phyloP scores from a whole-genome alignment of 2,113 vertebrate species.

The Lutjanus erythropterus region DNA sequence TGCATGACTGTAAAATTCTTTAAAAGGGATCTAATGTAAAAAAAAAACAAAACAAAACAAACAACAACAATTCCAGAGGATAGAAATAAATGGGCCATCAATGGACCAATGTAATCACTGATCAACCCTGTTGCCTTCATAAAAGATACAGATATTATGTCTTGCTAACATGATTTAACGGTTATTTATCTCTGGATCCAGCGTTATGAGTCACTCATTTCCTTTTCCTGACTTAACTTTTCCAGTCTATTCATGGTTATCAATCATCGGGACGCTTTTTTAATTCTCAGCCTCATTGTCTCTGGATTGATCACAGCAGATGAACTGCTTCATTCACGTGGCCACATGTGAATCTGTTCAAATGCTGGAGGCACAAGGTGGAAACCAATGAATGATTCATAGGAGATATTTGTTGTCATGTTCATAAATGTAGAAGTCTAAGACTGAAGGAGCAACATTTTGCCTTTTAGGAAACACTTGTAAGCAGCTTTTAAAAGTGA shows the following conservation, averaged over 20 bases:
- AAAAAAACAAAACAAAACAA: conserved; percentile 1
- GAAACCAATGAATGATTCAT: not conserved
- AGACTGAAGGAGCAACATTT: not conserved
- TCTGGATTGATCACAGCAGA: conserved; percentile 21
- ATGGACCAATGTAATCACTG: too few relatives aligned
- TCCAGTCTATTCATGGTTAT: not conserved
- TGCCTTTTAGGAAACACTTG: not conserved
- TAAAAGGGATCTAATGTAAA: not conserved
- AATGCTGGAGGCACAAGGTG: not conserved
- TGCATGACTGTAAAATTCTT: not conserved
- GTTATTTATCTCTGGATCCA: not conserved
- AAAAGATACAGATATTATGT: not conserved
- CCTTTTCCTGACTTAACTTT: not conserved
- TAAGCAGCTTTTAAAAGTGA: not conserved
- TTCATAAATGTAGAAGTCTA: not conserved
- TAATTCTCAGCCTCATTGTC: conserved; percentile 11
- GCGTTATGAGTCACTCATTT: not conserved
- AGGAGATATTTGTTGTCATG: not conserved
- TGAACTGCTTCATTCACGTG: not conserved
- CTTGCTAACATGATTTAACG: not conserved
- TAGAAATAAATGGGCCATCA: not conserved
- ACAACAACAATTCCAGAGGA: not conserved
- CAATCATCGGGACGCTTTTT: not conserved
- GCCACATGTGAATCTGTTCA: not conserved
- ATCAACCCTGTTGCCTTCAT: not conserved